Conservation (phyloP, 23 tunicate genomes). For the Trididemnum clinides region DNA sequence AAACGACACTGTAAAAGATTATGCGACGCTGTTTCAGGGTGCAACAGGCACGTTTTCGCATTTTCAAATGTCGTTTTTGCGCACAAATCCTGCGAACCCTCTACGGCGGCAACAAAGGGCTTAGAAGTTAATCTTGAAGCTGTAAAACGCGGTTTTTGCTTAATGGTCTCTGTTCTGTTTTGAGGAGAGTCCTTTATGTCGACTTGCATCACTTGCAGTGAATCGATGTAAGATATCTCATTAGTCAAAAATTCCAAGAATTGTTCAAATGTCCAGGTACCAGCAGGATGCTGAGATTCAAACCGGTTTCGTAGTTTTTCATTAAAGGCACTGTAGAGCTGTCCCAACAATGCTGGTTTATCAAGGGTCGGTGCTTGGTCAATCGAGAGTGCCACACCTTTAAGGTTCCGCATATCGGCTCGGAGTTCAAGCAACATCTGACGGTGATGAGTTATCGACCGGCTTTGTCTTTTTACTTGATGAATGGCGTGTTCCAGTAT, state of each 20-base stretch:
- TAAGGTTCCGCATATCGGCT: neutral
- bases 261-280: neutral
- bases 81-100: too few relatives aligned
- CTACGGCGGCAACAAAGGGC: too few relatives aligned
- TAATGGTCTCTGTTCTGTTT: too few relatives aligned
- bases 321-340: neutral
- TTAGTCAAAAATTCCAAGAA: neutral
- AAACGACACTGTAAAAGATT: neutral
- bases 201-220: neutral
- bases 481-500: neutral
- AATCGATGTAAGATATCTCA: slow-evolving; percentile 3
- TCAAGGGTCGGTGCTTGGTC: neutral
- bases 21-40: neutral
- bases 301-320: slow-evolving; percentile 8
- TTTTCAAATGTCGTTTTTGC: too few relatives aligned
- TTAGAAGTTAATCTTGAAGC: too few relatives aligned
- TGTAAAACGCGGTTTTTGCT: too few relatives aligned
- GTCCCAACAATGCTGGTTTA: neutral
- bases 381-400: neutral
- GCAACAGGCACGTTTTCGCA: neutral
- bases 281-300: neutral
- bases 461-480: neutral
- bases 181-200: neutral
- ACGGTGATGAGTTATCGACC: neutral
- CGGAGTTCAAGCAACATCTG: neutral